A percentile compares a stretch with the other conserved stretches of the same genome.
These are phyloP conservation scores for Trogon melanurus DNA, from an alignment of 2,113 vertebrate genomes.

Conservation along the genomic window DNA sequence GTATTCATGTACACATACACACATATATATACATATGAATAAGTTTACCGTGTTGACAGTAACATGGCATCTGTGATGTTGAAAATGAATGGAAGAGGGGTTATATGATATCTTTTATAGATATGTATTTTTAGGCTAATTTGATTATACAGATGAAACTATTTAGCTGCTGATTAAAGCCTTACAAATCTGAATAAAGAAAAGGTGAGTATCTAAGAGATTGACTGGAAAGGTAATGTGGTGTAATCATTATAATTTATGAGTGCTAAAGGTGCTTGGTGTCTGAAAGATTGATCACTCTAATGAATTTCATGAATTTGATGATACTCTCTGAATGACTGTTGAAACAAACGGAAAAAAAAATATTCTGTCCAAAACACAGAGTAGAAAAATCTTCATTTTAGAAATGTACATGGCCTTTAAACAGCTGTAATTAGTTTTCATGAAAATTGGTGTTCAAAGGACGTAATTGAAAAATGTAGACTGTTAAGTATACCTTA, in stretches of 20 bases:
- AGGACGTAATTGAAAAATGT: neutral
- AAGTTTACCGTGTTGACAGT: neutral
- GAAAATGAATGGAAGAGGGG: neutral
- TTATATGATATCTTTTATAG: neutral
- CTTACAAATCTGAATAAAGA: neutral
- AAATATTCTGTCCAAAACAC: neutral
- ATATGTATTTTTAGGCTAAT: neutral
- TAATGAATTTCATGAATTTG: neutral
- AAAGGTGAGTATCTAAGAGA: neutral
- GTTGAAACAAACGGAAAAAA: neutral
- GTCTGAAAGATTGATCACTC: neutral
- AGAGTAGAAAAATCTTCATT: neutral
- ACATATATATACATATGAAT: neutral
- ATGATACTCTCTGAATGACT: neutral
- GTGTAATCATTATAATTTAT: neutral
- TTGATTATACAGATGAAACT: neutral
- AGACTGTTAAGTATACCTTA: neutral
- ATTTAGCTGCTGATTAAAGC: neutral
- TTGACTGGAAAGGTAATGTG: neutral
- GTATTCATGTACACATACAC: neutral
- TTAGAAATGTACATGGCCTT: neutral
- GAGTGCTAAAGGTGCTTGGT: neutral
- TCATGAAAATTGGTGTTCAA: neutral
- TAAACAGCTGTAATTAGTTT: neutral
- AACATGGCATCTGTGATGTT: neutral